Evolutionary conservation across 23 tunicate genomes (phyloP).

Genomic region (Phallusia fumigata): DNA sequence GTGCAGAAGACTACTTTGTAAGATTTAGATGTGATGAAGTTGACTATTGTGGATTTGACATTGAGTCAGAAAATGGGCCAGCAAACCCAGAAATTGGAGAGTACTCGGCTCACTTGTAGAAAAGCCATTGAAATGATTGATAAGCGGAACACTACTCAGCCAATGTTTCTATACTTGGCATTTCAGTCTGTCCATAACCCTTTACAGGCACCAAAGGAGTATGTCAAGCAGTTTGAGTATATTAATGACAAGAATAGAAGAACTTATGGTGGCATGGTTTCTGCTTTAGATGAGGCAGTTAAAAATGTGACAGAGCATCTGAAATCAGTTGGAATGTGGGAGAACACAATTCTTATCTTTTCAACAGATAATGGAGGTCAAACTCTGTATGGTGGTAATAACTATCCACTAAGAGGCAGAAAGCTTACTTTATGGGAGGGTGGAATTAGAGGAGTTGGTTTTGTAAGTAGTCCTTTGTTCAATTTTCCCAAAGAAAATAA

Average conservation of each 20-base stretch:
- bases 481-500: conserved; percentile 19
- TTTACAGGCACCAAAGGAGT: conserved; percentile 18
- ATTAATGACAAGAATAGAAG: conserved; percentile 25
- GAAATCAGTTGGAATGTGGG: conserved; percentile 36
- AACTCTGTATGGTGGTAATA: conserved; percentile 44
- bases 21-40: conserved; percentile 9
- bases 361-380: conserved; percentile 73
- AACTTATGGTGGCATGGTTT: conserved; percentile 56
- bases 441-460: conserved; percentile 59
- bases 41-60: conserved; percentile 26
- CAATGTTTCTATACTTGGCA: conserved; percentile 19
- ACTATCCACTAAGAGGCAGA: conserved; percentile 54
- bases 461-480: conserved; percentile 35
- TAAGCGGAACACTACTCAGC: conserved; percentile 20
- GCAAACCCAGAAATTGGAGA: not conserved
- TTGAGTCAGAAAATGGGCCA: not conserved
- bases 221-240: not conserved
- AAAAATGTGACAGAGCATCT: conserved; percentile 29
- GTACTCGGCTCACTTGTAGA: conserved; percentile 16
- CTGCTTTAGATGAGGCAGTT: conserved; percentile 47
- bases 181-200: conserved; percentile 33
- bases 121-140: conserved; percentile 3
- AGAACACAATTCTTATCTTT: conserved; percentile 49
- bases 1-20: conserved; percentile 51
- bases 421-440: conserved; percentile 69